Conservation (phyloP, 2,113 vertebrate genomes). For the Oxygymnocypris stewartii region DNA sequence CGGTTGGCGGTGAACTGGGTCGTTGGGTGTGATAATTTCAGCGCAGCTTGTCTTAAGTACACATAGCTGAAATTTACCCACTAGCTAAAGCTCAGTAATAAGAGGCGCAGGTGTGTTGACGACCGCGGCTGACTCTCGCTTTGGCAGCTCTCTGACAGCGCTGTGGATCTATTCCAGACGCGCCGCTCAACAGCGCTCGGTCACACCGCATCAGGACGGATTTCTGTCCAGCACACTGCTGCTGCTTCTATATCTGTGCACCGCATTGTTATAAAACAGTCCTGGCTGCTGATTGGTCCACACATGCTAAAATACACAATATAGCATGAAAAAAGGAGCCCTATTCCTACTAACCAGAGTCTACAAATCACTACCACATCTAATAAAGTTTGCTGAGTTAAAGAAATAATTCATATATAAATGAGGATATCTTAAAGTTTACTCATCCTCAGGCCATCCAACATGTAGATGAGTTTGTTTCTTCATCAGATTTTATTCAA, state of each 20-base stretch:
- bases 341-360: not conserved
- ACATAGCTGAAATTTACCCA: conserved; percentile 52
- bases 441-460: not conserved
- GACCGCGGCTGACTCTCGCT: conserved; percentile 14
- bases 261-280: not conserved
- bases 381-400: not conserved
- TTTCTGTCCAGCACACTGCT: not conserved
- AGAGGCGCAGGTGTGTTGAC: conserved; percentile 43
- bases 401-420: not conserved
- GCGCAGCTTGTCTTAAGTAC: conserved; percentile 33
- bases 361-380: not conserved
- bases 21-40: conserved; percentile 45
- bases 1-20: no score
- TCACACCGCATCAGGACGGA: conserved; percentile 35
- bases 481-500: no score
- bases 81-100: conserved; percentile 43
- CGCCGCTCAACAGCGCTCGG: conserved; percentile 15
- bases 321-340: not conserved
- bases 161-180: conserved; percentile 45
- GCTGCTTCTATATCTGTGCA: conserved; percentile 30
- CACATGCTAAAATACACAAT: not conserved
- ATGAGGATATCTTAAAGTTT: no score
- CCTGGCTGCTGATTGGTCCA: not conserved
- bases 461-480: not conserved
- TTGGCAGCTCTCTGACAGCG: conserved; percentile 33